phyloP scores from a whole-genome alignment of 2,113 vertebrate genomes.

The Rhinolophus ferrumequinum region DNA sequence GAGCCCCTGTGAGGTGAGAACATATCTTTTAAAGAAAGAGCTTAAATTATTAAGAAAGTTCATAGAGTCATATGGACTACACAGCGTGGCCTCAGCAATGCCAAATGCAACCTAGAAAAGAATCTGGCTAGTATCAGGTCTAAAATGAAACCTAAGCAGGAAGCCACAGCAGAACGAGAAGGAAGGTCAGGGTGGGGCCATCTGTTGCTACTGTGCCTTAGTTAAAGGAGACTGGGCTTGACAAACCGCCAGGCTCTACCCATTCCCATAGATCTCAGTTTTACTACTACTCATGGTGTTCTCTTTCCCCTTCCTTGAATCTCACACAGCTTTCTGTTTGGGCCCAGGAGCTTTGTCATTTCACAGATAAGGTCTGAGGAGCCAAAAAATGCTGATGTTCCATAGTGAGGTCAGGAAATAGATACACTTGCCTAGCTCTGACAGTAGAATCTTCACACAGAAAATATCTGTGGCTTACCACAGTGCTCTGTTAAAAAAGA shows the following conservation, averaged over 20 bases:
- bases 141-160: not conserved
- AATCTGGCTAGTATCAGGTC: not conserved
- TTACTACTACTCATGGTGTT: not conserved
- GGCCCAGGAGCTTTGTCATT: not conserved
- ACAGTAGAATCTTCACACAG: not conserved
- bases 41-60: not conserved
- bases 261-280: rapidly evolving
- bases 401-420: not conserved
- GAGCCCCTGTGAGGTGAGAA: not conserved
- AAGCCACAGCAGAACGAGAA: not conserved
- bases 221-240: not conserved
- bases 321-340: not conserved
- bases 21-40: not conserved
- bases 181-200: not conserved
- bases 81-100: not conserved
- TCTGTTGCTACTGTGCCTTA: not conserved
- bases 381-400: not conserved
- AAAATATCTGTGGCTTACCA: not conserved
- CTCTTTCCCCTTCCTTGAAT: not conserved
- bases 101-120: not conserved
- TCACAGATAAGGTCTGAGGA: not conserved
- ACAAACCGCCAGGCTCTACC: no score
- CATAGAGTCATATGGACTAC: not conserved
- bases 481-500: not conserved
- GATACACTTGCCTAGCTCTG: not conserved